Conservation (phyloP, 2,888 invertebrate species). For the Lacanobia wlatinum region DNA sequence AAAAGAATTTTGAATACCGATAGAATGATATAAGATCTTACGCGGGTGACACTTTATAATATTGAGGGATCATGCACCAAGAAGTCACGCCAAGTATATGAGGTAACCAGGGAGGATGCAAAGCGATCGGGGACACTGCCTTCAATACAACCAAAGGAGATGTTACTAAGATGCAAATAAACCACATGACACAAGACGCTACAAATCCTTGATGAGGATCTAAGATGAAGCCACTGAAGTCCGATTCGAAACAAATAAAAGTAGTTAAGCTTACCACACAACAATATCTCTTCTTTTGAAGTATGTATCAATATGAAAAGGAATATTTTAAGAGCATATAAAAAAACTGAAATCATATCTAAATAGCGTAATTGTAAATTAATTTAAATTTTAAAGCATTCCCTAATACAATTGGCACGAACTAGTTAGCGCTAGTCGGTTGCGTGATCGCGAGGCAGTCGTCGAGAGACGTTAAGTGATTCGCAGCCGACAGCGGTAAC, state of each 20-base stretch:
- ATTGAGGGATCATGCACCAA: constrained; percentile 89
- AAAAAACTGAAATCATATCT: constrained; percentile 75
- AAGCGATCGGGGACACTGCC: constrained; percentile 91
- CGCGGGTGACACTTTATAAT: constrained; percentile 80
- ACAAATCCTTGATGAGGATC: constrained; percentile 78
- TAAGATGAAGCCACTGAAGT: constrained; percentile 80
- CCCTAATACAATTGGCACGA: constrained; percentile 74
- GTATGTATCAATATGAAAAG: constrained; percentile 75
- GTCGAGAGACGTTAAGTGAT: constrained; percentile 48
- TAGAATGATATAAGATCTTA: constrained; percentile 73
- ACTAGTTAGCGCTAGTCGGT: constrained; percentile 79
- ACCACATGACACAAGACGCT: constrained; percentile 82
- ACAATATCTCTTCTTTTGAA: constrained; percentile 78
- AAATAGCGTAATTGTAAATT: constrained; percentile 78
- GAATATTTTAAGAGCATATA: constrained; percentile 75
- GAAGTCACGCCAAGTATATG: constrained; percentile 90
- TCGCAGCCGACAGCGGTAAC: constrained; percentile 73
- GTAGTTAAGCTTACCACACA: constrained; percentile 83
- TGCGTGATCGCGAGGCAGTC: constrained; percentile 50
- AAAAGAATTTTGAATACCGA: constrained; percentile 74
- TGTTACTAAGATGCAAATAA: constrained; percentile 81
- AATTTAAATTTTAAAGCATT: constrained; percentile 79
- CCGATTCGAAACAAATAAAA: constrained; percentile 75
- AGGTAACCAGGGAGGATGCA: constrained; percentile 88
- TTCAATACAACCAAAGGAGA: constrained; percentile 90